These are phyloP conservation scores for Bos indicus DNA, from an alignment of 2,113 vertebrate species.

Conservation along the genomic window DNA sequence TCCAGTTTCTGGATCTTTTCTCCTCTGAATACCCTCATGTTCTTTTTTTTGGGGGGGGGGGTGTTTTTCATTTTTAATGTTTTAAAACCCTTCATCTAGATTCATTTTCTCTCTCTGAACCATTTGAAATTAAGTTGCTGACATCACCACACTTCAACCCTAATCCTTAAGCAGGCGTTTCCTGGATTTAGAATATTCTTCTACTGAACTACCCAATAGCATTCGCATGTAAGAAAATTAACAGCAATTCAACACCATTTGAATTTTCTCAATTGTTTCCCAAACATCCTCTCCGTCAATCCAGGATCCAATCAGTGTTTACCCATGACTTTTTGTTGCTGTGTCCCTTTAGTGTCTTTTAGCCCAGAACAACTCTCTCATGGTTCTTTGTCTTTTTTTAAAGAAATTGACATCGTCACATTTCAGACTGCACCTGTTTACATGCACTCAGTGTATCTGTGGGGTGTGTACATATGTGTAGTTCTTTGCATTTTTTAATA, in stretches of 20 bases:
- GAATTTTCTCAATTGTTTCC: not conserved
- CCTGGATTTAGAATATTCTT: not conserved
- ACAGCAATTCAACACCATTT: not conserved
- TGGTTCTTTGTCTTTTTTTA: not conserved
- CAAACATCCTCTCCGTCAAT: not conserved
- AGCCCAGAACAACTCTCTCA: not conserved
- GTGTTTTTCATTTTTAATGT: not conserved
- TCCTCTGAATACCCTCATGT: not conserved
- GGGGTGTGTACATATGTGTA: not conserved
- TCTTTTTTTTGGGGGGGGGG: too few species aligned
- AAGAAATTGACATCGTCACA: not conserved
- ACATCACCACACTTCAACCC: not conserved
- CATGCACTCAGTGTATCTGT: not conserved
- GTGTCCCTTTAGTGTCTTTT: not conserved
- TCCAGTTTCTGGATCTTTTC: not conserved
- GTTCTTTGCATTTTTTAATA: not conserved
- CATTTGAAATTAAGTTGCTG: constrained; percentile 14
- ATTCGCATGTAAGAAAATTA: not conserved
- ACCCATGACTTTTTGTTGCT: not conserved
- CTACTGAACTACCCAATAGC: not conserved
- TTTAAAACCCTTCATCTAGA: constrained; percentile 9
- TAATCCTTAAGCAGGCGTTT: not conserved
- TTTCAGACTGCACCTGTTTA: not conserved
- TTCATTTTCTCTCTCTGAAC: not conserved
- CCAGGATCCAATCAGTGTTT: not conserved